Conservation (phyloP, 2,888 invertebrate species). For the Lasioglossum villosulum region DNA sequence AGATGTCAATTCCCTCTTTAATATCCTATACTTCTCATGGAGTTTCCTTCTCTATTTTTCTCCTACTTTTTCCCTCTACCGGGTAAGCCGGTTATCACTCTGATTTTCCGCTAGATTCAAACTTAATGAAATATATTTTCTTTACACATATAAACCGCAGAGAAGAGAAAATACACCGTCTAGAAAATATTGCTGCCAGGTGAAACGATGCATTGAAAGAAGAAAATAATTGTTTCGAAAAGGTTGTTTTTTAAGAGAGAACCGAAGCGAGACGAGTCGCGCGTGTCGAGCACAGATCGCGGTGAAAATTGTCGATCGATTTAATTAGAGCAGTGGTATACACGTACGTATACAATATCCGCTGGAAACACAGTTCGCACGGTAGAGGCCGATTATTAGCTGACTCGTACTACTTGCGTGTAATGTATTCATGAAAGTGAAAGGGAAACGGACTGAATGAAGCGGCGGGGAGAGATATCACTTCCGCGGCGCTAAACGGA, state of each 20-base stretch:
- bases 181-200: background rate
- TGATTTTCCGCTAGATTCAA: too few relatives aligned
- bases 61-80: too few relatives aligned
- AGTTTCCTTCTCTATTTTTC: too few relatives aligned
- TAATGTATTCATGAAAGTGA: slow-evolving; percentile 53
- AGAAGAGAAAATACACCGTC: background rate
- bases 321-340: slow-evolving; percentile 1
- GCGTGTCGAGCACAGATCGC: background rate
- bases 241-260: background rate
- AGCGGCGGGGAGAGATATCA: slow-evolving; percentile 25
- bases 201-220: too few relatives aligned
- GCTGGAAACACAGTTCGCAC: background rate
- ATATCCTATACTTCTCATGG: too few relatives aligned
- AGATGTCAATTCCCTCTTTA: too few relatives aligned
- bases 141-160: background rate
- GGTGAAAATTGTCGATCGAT: background rate
- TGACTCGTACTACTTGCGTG: slow-evolving; percentile 42
- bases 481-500: slow-evolving; percentile 37
- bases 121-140: too few relatives aligned
- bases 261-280: background rate
- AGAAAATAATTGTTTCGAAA: background rate
- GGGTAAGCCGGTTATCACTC: too few relatives aligned
- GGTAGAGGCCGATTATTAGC: slow-evolving; percentile 35
- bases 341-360: background rate
- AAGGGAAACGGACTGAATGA: slow-evolving; percentile 45